Base-by-base conservation (phyloP, 2,797 vertebrate species). In the Gymnoscopelus braueri region DNA sequence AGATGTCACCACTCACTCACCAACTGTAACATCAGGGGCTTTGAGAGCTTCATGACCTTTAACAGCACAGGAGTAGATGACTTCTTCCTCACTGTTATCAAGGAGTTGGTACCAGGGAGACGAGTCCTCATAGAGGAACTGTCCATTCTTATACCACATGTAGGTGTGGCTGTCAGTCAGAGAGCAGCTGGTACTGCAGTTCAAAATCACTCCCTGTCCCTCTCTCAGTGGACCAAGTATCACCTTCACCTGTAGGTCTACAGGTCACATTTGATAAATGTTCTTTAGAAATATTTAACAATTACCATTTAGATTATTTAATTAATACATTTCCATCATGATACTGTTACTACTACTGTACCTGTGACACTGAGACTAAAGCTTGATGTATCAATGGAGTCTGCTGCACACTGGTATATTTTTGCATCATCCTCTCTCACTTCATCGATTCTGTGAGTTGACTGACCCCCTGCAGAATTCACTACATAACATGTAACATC, bases 221-320 rank as follows among this genome's bases (percentile, higher is more conserved):
- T 29, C 26, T 29, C 26, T 29, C 19, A 19, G 1, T 19, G 55
- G 63, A 63, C 8, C 1, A n/a, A 77, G 75, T 77, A 71, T 32
- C 67, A 80, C 76, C 63, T 74, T 72, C 9, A 86, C 81, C 79
- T 87, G 81, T 51, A 86, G 67, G 53, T 77, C 87, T 88, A 29
- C 26, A 29, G 26, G 26, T 29, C 3, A 29, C 26, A 29, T 19
- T 19, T 19, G 1, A 19, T 29, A 29, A 29, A 29, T 29, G 26
- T 29, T 29, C 2, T 29, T 29, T 29, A 29, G 26, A 29, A 29
- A 29, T 29, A 2, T 29, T 1, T 19, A 19, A 29, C 26, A 29
- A 29, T 51, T 51, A 14, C 12, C 11, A 51, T 13, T 57, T 29
- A 12, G 4, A 29, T 57, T 12, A 3, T 32, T 5, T 3, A 15